Evolutionary conservation across 2,797 vertebrate species (phyloP), one percentile per base, ranked within the genome.

Genomic region (Atherinosoma microstoma): DNA sequence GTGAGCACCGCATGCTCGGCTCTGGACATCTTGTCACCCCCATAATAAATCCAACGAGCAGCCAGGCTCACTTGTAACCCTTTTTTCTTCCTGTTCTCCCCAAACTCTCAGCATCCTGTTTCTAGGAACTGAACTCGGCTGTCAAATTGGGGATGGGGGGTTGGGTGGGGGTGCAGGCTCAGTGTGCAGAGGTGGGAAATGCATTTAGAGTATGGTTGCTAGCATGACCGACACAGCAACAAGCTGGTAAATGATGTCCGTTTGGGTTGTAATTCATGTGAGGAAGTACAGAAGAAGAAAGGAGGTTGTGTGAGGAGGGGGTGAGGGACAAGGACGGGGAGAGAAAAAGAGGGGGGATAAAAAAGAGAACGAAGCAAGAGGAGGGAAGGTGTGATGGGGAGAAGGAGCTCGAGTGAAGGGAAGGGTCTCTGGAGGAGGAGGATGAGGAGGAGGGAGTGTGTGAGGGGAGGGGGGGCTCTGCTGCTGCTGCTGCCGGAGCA

Each of bases 401-500:
- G 40, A 22, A 58, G 62, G 29, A 63, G 61, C 36, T 63, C 64
- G 78, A 76, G 75, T 16, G 66, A 61, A 82, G 79, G 64, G 80
- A 67, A 73, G 79, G 80, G 78, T 81, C 69, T 88, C 74, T 27
- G 24, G 49, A 75, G 36, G n/a, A n/a, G n/a, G 64, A 67, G 64
- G 53, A 22, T 34, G 70, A 11, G n/a, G 62, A 42, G 20, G 59
- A 10, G 4, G 34, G 38, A 54, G 67, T 0, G 53, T 27, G 58
- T 27, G 27, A 20, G 32, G 64, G 18, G 63, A 3, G 11, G 74
- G 75, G 56, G 56, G 22, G 10, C 11, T 15, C 16, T 60, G 72
- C 35, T 70, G 70, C 58, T 58, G 79, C 67, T 65, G 64, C 64
- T 88, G 91, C 82, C 70, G 83, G 91, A 93, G 89, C 90, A 90